Conservation (phyloP, 2,113 vertebrate genomes). For the Henicopernis longicauda region DNA sequence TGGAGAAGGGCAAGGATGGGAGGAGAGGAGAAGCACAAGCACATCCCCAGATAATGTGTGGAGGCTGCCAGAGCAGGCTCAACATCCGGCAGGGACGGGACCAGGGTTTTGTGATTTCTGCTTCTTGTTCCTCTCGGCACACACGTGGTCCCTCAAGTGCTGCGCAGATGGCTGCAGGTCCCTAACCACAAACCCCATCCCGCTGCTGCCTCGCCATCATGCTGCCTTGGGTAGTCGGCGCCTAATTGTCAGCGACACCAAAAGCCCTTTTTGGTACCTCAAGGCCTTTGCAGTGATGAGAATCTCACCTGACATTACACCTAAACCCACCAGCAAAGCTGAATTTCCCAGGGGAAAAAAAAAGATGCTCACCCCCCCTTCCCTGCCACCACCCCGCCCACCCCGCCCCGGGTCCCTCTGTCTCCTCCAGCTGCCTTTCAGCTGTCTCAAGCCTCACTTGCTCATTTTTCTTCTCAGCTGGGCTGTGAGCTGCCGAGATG, state of each 20-base stretch:
- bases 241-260: background rate
- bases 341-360: conserved; percentile 48
- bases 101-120: background rate
- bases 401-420: background rate
- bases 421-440: background rate
- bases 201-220: background rate
- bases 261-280: conserved; percentile 1
- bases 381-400: fast-evolving
- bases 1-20: background rate
- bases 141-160: fast-evolving
- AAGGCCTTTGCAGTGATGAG: conserved; percentile 29
- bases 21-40: background rate
- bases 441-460: background rate
- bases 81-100: background rate
- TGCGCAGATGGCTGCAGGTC: background rate
- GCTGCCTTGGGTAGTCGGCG: background rate
- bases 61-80: fast-evolving
- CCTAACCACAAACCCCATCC: conserved; percentile 7
- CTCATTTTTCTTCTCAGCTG: background rate
- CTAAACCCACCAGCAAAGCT: conserved; percentile 51
- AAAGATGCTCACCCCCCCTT: background rate
- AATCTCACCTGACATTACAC: background rate
- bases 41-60: fast-evolving
- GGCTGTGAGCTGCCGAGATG: background rate
- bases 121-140: fast-evolving